Evolutionary conservation across 2,888 invertebrate genomes (phyloP), one percentile per base, ranked within the genome.

Genomic region (Automeris io): DNA sequence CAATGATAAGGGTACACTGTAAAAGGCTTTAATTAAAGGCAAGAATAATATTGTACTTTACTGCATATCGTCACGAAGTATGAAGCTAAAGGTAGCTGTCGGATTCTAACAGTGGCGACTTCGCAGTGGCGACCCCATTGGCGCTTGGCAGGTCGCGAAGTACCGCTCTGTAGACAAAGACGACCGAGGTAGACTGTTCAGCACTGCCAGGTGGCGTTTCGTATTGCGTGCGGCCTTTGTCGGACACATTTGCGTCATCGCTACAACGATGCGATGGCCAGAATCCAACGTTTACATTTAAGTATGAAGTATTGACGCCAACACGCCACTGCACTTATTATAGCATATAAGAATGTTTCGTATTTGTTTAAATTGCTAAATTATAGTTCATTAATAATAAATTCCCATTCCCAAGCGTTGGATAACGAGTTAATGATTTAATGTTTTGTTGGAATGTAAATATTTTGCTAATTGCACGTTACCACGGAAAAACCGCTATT

Each of bases 351-450:
- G 46, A 52, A 39, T 34, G 16, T 26, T 25, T 43, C 24, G 18
- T 33, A 45, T 44, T 43, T 44, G 45, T 43, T 41, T 44, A 39
- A 49, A 45, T 43, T 42, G 8, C 19, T 45, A 43, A 41, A 46
- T 42, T 42, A 42, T 37, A 41, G 34, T 40, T 26, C 29, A 42
- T 46, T 46, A 41, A 41, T 41, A 31, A 39, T 44, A 42, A 45
- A 46, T 43, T 40, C 43, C 32, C 33, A 26, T 41, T 51, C 37
- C 39, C 23, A 44, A 51, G 45, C 46, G 49, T 43, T 42, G 47
- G 42, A 37, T 43, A 41, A 45, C 49, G 46, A 47, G 47, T 52
- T 47, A 44, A 50, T 40, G 46, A 47, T 29, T 29, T 42, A 33
- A 25, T 37, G 35, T 39, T 42, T 42, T 45, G 41, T 22, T 11